Percentiles rank a stretch among this genome's conserved stretches.
phyloP scores from a whole-genome alignment of 1,140 invertebrate genomes.

The fruit fly (Drosophila melanogaster) region Release_6_plus_ISO1_MT NT_037436.4:14897501-14898000 shows the following conservation, averaged over 20 bases:
- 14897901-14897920: conserved; percentile 58
- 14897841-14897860: background rate
- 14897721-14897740: conserved; percentile 37
- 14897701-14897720: background rate
- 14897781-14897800: conserved; percentile 59
- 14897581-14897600: background rate
- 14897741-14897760: conserved; percentile 60
- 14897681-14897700: background rate
- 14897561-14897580: background rate
- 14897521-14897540: too few species aligned
- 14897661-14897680: background rate
- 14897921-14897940: conserved; percentile 50
- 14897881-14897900: conserved; percentile 12
- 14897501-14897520: background rate
- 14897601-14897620: too few species aligned
- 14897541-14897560: background rate
- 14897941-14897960: conserved; percentile 66
- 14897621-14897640: too few species aligned
- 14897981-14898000: background rate
- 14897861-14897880: conserved; percentile 6
- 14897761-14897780: conserved; percentile 52
- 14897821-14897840: conserved; percentile 45
- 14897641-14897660: too few species aligned
- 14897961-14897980: conserved; percentile 23
- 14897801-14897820: conserved; percentile 74